These are phyloP conservation scores for Coreius guichenoti DNA, from an alignment of 2,797 vertebrate species.

Conservation along the genomic window DNA sequence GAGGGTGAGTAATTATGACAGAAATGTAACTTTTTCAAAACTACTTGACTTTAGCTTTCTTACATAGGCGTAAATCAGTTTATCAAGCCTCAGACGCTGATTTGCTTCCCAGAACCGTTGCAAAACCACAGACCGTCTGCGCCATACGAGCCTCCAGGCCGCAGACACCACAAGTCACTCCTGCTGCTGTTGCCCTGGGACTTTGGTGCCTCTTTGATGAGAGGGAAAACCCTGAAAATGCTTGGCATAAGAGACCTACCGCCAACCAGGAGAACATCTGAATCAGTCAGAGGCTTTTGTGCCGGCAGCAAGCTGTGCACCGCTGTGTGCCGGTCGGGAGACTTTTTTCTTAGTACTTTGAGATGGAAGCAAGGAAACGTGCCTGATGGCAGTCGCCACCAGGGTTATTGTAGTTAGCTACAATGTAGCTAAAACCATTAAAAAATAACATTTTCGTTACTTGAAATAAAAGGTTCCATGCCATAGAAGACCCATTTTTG, in stretches of 20 bases:
- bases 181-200: background rate
- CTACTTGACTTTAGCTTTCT: background rate
- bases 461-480: too few species aligned
- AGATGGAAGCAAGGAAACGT: background rate
- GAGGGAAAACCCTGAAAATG: constrained; percentile 19
- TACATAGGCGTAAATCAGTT: background rate
- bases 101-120: constrained; percentile 2
- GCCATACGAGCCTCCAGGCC: background rate
- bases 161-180: constrained; percentile 3
- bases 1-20: background rate
- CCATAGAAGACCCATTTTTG: too few species aligned
- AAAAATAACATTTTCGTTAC: too few species aligned
- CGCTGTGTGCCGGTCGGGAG: too few species aligned
- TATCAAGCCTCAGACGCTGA: background rate
- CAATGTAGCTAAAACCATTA: too few species aligned
- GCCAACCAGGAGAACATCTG: background rate
- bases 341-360: background rate
- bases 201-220: constrained; percentile 2
- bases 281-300: constrained; percentile 27
- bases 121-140: constrained; percentile 3
- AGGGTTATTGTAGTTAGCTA: too few species aligned
- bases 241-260: background rate
- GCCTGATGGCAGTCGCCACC: background rate
- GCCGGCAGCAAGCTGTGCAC: background rate
- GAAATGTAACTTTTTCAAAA: background rate